Base-by-base conservation (phyloP, 2,888 invertebrate species). In the Phania funesta region DNA sequence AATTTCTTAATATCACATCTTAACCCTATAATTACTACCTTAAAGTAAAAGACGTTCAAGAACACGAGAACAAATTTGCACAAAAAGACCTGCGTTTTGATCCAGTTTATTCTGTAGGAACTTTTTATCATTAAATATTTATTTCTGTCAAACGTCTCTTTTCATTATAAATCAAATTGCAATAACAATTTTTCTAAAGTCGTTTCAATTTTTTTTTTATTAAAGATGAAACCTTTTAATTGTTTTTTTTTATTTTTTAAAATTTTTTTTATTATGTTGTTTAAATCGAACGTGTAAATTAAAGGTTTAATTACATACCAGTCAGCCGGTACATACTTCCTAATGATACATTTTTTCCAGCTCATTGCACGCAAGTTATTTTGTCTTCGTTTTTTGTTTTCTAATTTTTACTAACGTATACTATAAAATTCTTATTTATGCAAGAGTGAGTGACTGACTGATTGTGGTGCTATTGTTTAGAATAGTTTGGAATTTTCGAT, bases 291-390 rank as follows among this genome's bases (percentile, higher is more conserved):
- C 22, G 56, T 8, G 44, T 56, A 26, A 24, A 18, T 11, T 46
- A 60, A 58, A 38, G 58, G 26, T 38, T 48, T 13, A 58, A 58
- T 48, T 48, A 58, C 20, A 48, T 32, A 16, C 1, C 29, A 29
- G 7, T 29, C 29, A 7, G 7, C 29, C 7, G 41, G 8, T 44
- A 22, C 24, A 26, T 41, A 54, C 20, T 67, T 67, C 38, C 52
- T 29, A 44, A 54, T 54, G 29, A 44, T 11, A 32, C 22, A 32
- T 56, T 46, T 38, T 58, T 35, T 26, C 38, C 70, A 58, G 13
- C 35, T 71, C 56, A 71, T 58, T 71, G 70, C 6, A 6, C 35
- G 18, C 18, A 48, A 71, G 58, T 58, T 70, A 71, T 58, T 71
- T 71, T 11, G 3, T 26, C 3, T 1, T 22, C 35, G 5, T 48